Conservation (phyloP, 2,888 invertebrate genomes). For the Arctia plantaginis region DNA sequence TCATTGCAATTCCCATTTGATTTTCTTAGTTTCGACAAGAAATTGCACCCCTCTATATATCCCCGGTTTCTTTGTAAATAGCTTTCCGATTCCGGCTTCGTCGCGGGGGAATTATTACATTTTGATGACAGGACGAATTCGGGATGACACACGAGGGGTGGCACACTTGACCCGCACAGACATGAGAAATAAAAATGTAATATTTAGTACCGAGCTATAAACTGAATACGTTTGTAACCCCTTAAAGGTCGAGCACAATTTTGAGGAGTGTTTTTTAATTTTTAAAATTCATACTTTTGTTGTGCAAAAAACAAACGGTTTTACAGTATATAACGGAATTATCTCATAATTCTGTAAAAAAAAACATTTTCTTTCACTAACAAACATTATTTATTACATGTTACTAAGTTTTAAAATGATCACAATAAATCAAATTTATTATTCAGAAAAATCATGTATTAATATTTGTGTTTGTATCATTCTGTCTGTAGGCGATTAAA, state of each 20-base stretch:
- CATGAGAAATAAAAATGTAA: slow-evolving; percentile 45
- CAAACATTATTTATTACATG: too few relatives aligned
- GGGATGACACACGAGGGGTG: slow-evolving; percentile 69
- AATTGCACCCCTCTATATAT: slow-evolving; percentile 60
- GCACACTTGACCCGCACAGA: slow-evolving; percentile 66
- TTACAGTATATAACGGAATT: too few relatives aligned
- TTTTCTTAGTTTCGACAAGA: slow-evolving; percentile 68
- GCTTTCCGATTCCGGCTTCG: slow-evolving; percentile 68
- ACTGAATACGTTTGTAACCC: slow-evolving; percentile 40
- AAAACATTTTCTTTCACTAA: too few relatives aligned
- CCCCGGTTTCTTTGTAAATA: slow-evolving; percentile 78
- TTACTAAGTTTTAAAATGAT: too few relatives aligned
- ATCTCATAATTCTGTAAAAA: too few relatives aligned
- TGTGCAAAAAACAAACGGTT: too few relatives aligned
- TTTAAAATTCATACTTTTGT: background rate
- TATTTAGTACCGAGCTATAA: slow-evolving; percentile 36
- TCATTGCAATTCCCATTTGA: slow-evolving; percentile 62
- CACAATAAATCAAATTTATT: too few relatives aligned
- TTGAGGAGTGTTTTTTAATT: background rate
- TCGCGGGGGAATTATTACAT: slow-evolving; percentile 80
- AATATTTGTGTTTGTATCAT: too few relatives aligned
- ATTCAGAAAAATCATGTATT: too few relatives aligned
- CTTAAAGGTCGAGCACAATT: slow-evolving; percentile 1
- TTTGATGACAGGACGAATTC: slow-evolving; percentile 84
- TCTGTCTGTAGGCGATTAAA: too few relatives aligned